Conservation (phyloP, 2,113 vertebrate genomes). For the Progne subis region DNA sequence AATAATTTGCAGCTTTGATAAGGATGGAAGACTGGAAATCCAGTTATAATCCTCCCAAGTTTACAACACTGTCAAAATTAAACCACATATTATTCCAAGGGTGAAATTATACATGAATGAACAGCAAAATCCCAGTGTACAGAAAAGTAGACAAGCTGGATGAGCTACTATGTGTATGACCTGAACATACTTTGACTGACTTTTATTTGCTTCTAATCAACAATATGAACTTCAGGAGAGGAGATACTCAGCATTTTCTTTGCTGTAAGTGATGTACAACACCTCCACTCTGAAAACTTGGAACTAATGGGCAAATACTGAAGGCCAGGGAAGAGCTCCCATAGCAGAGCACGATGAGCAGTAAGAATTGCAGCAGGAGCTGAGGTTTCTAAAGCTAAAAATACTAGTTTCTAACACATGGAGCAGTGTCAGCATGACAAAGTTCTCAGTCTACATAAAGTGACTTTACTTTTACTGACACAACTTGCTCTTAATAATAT, state of each 20-base stretch:
- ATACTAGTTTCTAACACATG: neutral
- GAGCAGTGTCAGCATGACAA: neutral
- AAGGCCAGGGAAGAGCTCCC: neutral
- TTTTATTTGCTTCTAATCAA: neutral
- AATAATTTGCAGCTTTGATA: neutral
- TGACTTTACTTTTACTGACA: neutral
- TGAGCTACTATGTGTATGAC: rapidly evolving
- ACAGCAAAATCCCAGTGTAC: neutral
- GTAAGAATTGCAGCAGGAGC: neutral
- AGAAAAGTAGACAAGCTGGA: neutral
- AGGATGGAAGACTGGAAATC: neutral
- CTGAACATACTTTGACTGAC: neutral
- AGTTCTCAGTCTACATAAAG: neutral
- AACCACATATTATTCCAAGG: neutral
- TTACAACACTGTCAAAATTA: neutral
- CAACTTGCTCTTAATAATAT: neutral
- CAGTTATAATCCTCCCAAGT: neutral
- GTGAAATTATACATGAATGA: neutral
- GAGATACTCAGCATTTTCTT: neutral
- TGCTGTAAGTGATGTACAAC: neutral
- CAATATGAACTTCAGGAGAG: neutral
- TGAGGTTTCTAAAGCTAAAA: neutral
- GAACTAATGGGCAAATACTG: neutral
- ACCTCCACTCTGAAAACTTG: neutral
- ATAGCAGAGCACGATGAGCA: neutral